Percentiles rank a stretch among this genome's conserved stretches.
Conservation (phyloP, 2,113 vertebrate species). For the Cricetomys ansorgei region DNA sequence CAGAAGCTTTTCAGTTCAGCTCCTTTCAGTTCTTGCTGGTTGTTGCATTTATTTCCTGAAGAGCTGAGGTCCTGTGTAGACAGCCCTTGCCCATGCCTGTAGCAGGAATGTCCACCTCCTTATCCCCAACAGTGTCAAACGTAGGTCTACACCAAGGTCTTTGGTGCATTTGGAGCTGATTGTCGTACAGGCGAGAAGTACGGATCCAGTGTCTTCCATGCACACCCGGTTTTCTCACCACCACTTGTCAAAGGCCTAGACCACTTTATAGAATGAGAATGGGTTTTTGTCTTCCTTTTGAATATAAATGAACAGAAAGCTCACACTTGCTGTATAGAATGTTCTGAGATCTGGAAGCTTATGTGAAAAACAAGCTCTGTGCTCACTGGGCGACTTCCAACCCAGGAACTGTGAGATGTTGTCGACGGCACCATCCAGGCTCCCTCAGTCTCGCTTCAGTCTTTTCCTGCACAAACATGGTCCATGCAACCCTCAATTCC, state of each 20-base stretch:
- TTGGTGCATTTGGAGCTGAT: neutral
- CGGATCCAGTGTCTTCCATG: neutral
- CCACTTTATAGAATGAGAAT: neutral
- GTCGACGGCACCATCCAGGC: neutral
- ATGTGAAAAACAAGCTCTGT: neutral
- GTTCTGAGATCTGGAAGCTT: neutral
- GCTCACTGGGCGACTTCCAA: neutral
- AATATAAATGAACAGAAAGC: slow-evolving; percentile 13
- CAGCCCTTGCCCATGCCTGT: neutral
- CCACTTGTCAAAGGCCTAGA: neutral
- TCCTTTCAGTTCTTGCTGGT: neutral
- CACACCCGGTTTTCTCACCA: neutral
- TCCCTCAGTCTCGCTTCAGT: neutral
- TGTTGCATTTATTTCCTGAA: neutral
- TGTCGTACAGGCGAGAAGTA: neutral
- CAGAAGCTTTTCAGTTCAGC: neutral
- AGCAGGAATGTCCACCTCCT: too few relatives aligned
- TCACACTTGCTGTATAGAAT: slow-evolving; percentile 6
- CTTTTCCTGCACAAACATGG: neutral
- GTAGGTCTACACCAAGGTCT: neutral
- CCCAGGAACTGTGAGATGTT: too few relatives aligned
- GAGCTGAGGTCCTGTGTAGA: neutral
- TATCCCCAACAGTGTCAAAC: neutral
- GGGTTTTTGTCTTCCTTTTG: neutral
- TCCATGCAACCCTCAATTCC: neutral